Base-by-base conservation (phyloP, 1,140 invertebrate genomes). In the Drosophila seguyi region DNA sequence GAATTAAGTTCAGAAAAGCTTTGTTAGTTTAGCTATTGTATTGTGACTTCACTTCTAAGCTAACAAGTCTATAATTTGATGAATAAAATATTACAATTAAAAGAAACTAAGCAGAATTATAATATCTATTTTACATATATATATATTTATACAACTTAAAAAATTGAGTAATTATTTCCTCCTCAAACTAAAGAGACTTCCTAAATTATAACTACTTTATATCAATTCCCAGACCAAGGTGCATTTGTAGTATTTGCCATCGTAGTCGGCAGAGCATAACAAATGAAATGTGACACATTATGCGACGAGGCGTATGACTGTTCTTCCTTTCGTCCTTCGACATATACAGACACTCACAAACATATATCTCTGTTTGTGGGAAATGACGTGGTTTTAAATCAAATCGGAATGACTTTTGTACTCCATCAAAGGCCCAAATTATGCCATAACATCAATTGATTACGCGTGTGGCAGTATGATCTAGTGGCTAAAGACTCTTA, bases 231-330 rank as follows among this genome's bases (percentile, higher is more conserved):
- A n/a, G 0, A 53, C 60, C 75, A 58, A 36, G 27, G 83, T 69
- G 55, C 60, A 56, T 8, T 55, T 59, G 34, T 55, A n/a, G 16
- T n/a, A 76, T 57, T 59, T 66, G 58, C 38, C 61, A 73, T 82
- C 79, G 60, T 38, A 79, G 62, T 53, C 60, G 81, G 57, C 72
- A 79, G 73, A 78, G 80, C 76, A 77, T 74, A 80, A 78, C 85
- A 88, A 84, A 88, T 88, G 84, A 84, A 88, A 88, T 81, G 77
- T 90, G 85, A 90, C 84, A 88, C 84, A 84, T 88, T 74, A 88
- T 90, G 85, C 85, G 76, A 80, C 84, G 72, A 80, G 71, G 80
- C 84, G 84, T 71, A 80, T 87, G 88, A 84, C 81, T 84, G 80
- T 80, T 78, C 74, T 65, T 72, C 67, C 79, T 34, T 41, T 47